Conservation (phyloP, 2,797 vertebrate species). For the Phalanger gymnotis region DNA sequence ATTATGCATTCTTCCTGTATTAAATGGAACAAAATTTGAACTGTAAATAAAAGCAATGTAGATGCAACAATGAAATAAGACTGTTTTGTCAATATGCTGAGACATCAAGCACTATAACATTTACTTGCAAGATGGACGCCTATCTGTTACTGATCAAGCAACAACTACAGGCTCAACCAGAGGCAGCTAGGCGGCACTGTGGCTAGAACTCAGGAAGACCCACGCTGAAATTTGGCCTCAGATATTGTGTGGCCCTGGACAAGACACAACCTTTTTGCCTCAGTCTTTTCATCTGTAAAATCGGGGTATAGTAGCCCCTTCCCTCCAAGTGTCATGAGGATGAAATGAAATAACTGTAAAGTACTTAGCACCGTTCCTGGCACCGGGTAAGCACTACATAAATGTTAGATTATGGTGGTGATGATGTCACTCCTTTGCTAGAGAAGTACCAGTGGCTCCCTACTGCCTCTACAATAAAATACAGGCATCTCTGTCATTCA, state of each 20-base stretch:
- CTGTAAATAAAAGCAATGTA: not conserved
- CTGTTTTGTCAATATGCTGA: constrained; percentile 20
- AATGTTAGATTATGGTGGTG: not conserved
- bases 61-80: constrained; percentile 1
- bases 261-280: not conserved
- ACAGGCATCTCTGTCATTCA: not conserved
- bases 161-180: not conserved
- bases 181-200: not conserved
- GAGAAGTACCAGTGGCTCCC: not conserved
- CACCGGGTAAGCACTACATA: not conserved
- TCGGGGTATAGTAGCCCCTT: not conserved
- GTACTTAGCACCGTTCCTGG: not conserved
- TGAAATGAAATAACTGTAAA: not conserved
- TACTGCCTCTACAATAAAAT: not conserved
- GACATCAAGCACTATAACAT: not conserved
- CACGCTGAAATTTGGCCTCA: not conserved
- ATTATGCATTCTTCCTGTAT: constrained; percentile 39
- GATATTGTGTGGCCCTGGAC: not conserved
- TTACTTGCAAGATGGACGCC: not conserved
- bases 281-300: not conserved
- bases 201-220: not conserved
- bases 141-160: not conserved
- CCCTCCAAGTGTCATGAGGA: not conserved
- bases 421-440: not conserved
- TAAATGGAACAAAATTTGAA: constrained; percentile 28